phyloP scores from a whole-genome alignment of 2,797 vertebrate species.

The Coregonus ussuriensis region DNA sequence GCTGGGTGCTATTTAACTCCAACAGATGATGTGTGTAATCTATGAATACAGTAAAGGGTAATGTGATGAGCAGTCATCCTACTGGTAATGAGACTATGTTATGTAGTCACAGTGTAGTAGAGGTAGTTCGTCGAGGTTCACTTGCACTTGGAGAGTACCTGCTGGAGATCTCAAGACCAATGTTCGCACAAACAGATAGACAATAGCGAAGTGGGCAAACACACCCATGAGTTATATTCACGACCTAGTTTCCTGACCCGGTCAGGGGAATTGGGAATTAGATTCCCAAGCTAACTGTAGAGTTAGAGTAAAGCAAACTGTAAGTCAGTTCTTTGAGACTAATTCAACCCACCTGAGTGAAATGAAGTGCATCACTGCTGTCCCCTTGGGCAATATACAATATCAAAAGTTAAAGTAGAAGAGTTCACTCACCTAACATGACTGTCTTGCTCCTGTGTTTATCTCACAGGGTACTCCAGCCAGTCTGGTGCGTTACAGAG shows the following conservation, averaged over 20 bases:
- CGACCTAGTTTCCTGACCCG: background rate
- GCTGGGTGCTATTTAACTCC: constrained; percentile 38
- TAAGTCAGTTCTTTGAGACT: too few relatives aligned
- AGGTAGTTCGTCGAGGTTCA: background rate
- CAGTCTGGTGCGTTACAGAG: constrained; percentile 87
- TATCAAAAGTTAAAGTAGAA: background rate
- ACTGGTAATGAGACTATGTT: constrained; percentile 8
- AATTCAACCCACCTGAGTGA: background rate
- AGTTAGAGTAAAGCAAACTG: background rate
- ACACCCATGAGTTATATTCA: background rate
- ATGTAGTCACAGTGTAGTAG: constrained; percentile 6
- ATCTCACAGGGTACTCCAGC: constrained; percentile 85
- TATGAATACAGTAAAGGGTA: too few relatives aligned
- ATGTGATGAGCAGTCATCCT: too few relatives aligned
- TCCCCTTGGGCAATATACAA: background rate
- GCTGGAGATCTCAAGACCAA: background rate
- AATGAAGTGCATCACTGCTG: background rate
- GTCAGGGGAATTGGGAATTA: background rate
- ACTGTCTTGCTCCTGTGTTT: background rate
- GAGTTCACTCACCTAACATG: background rate
- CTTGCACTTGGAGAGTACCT: constrained; percentile 5
- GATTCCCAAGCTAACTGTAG: background rate
- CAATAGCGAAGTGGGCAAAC: background rate
- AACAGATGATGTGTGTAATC: constrained; percentile 24
- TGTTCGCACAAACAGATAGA: background rate